A percentile compares a stretch with the other conserved stretches of the same genome.
Conservation (phyloP, 2,797 vertebrate species). For the Ctenopoma kingsleyae region DNA sequence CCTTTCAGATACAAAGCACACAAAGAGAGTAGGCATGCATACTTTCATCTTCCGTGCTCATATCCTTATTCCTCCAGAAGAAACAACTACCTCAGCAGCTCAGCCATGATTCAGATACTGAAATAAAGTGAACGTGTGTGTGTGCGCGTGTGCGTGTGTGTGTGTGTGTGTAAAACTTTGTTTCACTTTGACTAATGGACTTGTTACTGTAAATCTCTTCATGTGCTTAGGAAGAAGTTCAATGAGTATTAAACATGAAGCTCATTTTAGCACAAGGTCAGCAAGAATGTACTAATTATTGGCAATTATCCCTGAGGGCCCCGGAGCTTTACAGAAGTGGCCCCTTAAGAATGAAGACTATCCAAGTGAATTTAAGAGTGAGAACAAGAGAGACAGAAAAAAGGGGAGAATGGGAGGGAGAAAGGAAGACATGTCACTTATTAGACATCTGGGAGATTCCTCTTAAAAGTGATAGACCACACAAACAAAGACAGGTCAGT, state of each 20-base stretch:
- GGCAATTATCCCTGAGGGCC: conserved; percentile 43
- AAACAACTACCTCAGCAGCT: conserved; percentile 34
- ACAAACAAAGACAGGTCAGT: conserved; percentile 26
- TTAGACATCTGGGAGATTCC: conserved; percentile 23
- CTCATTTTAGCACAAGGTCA: conserved; percentile 31
- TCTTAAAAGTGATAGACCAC: conserved; percentile 5
- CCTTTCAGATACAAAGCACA: conserved; percentile 4
- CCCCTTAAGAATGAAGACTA: conserved; percentile 33
- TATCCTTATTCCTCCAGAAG: conserved; percentile 3
- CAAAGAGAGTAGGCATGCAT: background rate
- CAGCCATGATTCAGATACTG: conserved; percentile 34
- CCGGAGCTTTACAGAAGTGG: conserved; percentile 35
- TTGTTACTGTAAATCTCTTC: conserved; percentile 7
- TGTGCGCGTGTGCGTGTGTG: background rate
- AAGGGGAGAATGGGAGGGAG: background rate
- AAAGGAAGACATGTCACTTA: background rate
- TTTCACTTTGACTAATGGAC: background rate
- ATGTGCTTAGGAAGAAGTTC: background rate
- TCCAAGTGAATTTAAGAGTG: conserved; percentile 3
- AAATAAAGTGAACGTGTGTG: conserved; percentile 6
- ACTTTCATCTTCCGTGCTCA: conserved; percentile 21
- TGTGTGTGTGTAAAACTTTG: background rate
- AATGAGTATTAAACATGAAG: conserved; percentile 16
- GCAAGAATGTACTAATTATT: conserved; percentile 52
- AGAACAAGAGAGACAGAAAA: conserved; percentile 22